Evolutionary conservation across 2,113 vertebrate species (phyloP).

Genomic region (Albula glossodonta): DNA sequence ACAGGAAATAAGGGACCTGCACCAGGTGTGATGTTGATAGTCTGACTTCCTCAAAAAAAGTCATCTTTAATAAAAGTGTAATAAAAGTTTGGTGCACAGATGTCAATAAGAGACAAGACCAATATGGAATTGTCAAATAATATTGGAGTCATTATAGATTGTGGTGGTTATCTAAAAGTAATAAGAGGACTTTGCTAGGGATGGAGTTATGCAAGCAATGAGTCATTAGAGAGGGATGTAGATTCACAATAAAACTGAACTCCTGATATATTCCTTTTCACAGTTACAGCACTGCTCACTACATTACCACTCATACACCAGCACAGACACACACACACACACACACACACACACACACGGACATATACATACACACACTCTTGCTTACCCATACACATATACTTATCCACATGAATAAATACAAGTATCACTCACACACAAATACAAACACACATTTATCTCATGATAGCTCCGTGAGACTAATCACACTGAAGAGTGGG

Average conservation of each 20-base stretch:
- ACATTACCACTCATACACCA: not conserved
- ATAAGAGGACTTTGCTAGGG: not conserved
- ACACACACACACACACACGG: not conserved
- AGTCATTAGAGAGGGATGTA: slow-evolving; percentile 15
- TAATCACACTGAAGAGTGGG: not conserved
- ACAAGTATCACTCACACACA: not conserved
- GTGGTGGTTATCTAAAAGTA: not conserved
- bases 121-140: not conserved
- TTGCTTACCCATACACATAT: not conserved
- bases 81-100: not conserved
- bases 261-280: not conserved
- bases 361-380: not conserved
- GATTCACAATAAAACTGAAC: slow-evolving; percentile 21
- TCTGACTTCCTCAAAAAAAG: not conserved
- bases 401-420: not conserved
- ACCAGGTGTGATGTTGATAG: not conserved
- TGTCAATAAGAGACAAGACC: not conserved
- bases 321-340: no score
- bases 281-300: not conserved
- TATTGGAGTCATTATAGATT: not conserved
- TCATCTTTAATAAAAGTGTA: not conserved
- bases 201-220: slow-evolving; percentile 16
- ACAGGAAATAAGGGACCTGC: not conserved
- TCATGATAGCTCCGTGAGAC: not conserved
- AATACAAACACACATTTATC: not conserved